phyloP scores from a whole-genome alignment of 2,888 invertebrate species.

The Mesodorylaimus sp. region DNA sequence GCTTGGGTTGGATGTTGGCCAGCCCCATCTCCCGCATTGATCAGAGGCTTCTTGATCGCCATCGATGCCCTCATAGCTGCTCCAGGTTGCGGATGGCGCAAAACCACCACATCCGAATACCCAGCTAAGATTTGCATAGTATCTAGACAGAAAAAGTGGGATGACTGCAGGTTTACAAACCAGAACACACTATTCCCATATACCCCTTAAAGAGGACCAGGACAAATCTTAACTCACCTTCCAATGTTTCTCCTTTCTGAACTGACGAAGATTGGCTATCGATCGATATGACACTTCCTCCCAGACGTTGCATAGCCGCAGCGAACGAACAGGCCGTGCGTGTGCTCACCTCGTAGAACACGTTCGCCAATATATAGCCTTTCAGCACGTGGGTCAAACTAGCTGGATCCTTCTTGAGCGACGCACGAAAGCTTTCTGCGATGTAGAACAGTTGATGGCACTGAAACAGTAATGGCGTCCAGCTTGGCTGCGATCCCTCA shows the following conservation, averaged over 20 bases:
- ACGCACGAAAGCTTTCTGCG: slow-evolving; percentile 38
- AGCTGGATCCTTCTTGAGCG: neutral
- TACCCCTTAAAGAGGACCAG: neutral
- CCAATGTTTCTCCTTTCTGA: slow-evolving; percentile 85
- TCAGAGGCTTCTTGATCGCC: slow-evolving; percentile 37
- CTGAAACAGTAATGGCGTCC: too few species aligned
- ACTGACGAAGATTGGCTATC: slow-evolving; percentile 57
- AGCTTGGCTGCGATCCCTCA: too few species aligned
- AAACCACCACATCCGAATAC: slow-evolving; percentile 77
- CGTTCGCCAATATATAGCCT: slow-evolving; percentile 82
- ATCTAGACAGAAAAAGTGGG: slow-evolving; percentile 33
- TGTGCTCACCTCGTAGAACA: slow-evolving; percentile 95
- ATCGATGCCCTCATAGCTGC: slow-evolving; percentile 45
- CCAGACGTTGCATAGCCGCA: slow-evolving; percentile 86
- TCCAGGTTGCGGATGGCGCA: slow-evolving; percentile 78
- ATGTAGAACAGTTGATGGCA: slow-evolving; percentile 81
- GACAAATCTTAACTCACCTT: slow-evolving; percentile 38
- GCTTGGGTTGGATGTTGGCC: slow-evolving; percentile 97
- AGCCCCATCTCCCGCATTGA: slow-evolving; percentile 92
- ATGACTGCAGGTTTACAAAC: neutral
- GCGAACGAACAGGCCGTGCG: slow-evolving; percentile 87
- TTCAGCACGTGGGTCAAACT: neutral
- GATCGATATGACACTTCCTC: slow-evolving; percentile 74
- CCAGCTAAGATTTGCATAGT: slow-evolving; percentile 30
- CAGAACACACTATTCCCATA: neutral